Evolutionary conservation across 2,888 invertebrate species (phyloP).

Genomic region (Apodemia mormo): DNA sequence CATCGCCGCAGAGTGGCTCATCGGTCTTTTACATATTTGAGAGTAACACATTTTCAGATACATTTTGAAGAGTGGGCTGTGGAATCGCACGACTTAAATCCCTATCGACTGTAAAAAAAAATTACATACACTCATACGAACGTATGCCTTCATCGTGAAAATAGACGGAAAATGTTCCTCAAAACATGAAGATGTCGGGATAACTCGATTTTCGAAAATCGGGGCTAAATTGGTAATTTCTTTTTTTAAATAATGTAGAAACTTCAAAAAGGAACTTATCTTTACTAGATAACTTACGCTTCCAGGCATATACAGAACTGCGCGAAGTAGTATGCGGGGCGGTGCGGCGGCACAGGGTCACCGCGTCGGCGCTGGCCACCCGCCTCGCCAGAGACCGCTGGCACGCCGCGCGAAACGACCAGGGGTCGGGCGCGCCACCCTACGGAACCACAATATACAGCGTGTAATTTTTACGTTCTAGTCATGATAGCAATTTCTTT

Average conservation of each 20-base stretch:
- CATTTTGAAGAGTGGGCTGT: no score
- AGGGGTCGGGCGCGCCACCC: slow-evolving; percentile 80
- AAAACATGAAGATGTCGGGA: no score
- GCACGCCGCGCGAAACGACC: slow-evolving; percentile 80
- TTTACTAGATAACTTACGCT: slow-evolving; percentile 50
- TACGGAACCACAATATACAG: slow-evolving; percentile 29
- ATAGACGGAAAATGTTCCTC: no score
- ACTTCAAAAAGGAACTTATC: neutral
- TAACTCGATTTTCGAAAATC: no score
- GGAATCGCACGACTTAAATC: no score
- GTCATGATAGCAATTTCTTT: no score
- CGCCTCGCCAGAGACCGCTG: slow-evolving; percentile 73
- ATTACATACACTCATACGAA: neutral
- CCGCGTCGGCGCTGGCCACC: slow-evolving; percentile 77
- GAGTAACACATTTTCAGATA: no score
- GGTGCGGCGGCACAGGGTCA: slow-evolving; percentile 75
- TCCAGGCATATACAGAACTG: slow-evolving; percentile 86
- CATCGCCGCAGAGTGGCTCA: no score
- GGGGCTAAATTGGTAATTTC: no score
- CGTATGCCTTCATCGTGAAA: no score
- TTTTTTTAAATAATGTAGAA: neutral
- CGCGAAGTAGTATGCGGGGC: slow-evolving; percentile 84
- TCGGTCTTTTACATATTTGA: no score
- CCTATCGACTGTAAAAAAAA: neutral
- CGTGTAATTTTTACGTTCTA: no score